These are phyloP conservation scores for Candoia aspera DNA, from an alignment of 2,113 vertebrate species.

Conservation along the genomic window DNA sequence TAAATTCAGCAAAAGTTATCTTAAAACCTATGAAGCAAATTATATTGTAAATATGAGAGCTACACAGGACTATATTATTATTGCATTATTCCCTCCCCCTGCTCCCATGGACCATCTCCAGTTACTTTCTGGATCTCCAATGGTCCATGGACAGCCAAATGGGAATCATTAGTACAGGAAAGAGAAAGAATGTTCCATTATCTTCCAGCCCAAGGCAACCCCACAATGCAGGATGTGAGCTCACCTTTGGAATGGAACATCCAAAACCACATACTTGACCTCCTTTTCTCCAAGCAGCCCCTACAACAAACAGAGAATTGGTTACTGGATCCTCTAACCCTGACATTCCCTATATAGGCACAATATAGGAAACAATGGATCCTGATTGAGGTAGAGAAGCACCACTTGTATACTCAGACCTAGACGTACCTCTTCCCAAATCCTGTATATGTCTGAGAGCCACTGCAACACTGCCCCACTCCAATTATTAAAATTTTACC, in stretches of 20 bases:
- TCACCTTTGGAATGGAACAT: background rate
- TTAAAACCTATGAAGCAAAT: background rate
- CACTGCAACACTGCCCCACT: background rate
- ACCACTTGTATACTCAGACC: background rate
- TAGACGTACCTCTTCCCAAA: background rate
- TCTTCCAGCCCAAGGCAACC: background rate
- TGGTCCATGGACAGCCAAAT: background rate
- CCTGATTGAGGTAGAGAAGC: background rate
- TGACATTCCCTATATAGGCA: background rate
- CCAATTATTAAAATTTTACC: background rate
- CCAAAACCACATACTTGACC: background rate
- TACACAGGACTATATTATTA: background rate
- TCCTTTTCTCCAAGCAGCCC: background rate
- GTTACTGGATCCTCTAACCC: background rate
- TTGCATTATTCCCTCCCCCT: background rate
- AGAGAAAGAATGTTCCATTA: background rate
- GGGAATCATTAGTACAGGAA: background rate
- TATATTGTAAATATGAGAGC: background rate
- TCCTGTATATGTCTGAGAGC: background rate
- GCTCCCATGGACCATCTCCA: background rate
- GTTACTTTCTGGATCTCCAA: background rate
- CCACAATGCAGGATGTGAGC: background rate
- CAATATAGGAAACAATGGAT: background rate
- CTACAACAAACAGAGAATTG: background rate
- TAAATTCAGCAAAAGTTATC: background rate